Evolutionary conservation across 2,888 invertebrate species (phyloP).

Genomic region (Cenopis cana): DNA sequence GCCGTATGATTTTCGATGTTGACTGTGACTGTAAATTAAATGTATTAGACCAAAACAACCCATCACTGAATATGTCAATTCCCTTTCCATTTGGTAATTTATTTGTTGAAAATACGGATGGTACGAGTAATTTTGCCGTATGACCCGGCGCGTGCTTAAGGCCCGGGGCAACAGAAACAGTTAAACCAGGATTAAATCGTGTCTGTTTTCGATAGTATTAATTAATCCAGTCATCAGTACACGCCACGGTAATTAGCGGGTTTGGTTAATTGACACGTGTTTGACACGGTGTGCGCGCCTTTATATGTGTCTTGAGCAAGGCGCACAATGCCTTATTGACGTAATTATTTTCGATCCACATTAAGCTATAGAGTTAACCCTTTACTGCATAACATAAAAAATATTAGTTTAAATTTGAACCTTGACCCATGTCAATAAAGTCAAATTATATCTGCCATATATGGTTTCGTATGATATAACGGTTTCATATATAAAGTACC

Average conservation of each 20-base stretch:
- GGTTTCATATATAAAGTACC: too few species aligned
- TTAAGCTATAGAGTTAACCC: neutral
- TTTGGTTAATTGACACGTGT: conserved; percentile 66
- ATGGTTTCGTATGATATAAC: too few species aligned
- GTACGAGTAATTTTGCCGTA: conserved; percentile 14
- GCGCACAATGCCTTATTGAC: neutral
- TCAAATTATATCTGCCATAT: too few species aligned
- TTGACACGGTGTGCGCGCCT: conserved; percentile 48
- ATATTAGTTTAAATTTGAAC: too few species aligned
- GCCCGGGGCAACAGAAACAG: conserved; percentile 16
- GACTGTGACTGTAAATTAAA: too few species aligned
- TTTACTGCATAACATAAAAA: neutral
- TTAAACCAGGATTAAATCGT: conserved; percentile 46
- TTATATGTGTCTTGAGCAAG: conserved; percentile 3
- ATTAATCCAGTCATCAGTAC: conserved; percentile 70
- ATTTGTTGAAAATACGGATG: neutral
- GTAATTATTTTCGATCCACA: neutral
- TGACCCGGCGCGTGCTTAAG: conserved; percentile 27
- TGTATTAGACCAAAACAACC: neutral
- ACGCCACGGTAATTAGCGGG: conserved; percentile 67
- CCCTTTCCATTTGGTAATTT: conserved; percentile 12
- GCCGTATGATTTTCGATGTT: too few species aligned
- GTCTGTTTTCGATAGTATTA: conserved; percentile 69
- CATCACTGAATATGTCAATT: conserved; percentile 20
- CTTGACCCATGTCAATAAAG: too few species aligned